A percentile compares a stretch with the other conserved stretches of the same genome.
phyloP scores from a whole-genome alignment of 2,797 vertebrate species.

The Acrossocheilus fasciatus region DNA sequence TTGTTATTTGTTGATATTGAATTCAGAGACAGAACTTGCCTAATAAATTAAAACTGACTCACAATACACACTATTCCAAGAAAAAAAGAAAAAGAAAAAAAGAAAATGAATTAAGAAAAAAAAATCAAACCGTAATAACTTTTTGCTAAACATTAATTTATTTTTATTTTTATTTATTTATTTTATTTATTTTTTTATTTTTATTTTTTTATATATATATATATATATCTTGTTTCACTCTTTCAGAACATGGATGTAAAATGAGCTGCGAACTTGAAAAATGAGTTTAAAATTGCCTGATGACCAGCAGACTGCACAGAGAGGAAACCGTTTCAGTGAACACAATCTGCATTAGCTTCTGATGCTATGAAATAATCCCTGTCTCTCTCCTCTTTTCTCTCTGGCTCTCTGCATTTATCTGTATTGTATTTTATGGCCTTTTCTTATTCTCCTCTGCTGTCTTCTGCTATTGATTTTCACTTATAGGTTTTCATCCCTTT shows the following conservation, averaged over 20 bases:
- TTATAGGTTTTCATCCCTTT: constrained; percentile 86
- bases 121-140: neutral
- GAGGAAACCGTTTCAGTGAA: constrained; percentile 5
- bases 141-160: neutral
- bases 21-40: no score
- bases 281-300: neutral
- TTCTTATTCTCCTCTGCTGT: constrained; percentile 78
- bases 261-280: neutral
- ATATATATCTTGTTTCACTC: neutral
- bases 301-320: neutral
- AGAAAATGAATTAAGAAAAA: neutral
- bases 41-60: neutral
- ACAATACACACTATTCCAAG: neutral
- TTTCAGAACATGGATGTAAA: neutral
- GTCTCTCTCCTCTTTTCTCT: constrained; percentile 65
- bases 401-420: constrained; percentile 79
- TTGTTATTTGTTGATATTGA: no score
- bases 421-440: constrained; percentile 81
- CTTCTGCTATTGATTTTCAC: constrained; percentile 85
- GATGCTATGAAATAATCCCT: constrained; percentile 67
- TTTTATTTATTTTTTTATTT: neutral
- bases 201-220: no score
- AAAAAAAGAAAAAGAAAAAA: neutral
- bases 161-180: neutral
- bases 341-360: constrained; percentile 59